Percentiles rank a stretch among this genome's conserved stretches.
Conservation (phyloP, 2,797 vertebrate genomes). For the Hafferia zeledoni region DNA sequence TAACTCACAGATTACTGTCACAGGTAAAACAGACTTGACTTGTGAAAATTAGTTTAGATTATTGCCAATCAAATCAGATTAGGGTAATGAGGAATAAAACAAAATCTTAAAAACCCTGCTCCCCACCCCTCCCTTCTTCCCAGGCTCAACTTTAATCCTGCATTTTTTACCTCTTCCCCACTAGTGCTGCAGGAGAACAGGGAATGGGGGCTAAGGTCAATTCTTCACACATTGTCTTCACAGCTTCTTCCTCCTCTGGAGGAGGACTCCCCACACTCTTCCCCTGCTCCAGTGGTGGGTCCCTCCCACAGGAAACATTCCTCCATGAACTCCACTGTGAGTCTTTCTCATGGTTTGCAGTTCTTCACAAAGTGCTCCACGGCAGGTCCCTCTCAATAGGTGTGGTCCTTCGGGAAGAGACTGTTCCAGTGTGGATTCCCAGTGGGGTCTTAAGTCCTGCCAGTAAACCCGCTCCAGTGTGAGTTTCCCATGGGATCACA, state of each 20-base stretch:
- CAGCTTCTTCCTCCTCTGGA: not conserved
- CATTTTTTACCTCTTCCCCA: not conserved
- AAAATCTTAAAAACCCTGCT: rapidly evolving
- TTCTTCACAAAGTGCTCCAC: not conserved
- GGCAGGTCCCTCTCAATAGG: not conserved
- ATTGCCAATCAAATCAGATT: not conserved
- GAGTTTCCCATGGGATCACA: not conserved
- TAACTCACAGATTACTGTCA: not conserved
- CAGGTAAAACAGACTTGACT: not conserved
- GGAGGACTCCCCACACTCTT: not conserved
- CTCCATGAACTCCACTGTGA: not conserved
- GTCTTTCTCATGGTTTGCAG: not conserved
- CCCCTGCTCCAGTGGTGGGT: not conserved
- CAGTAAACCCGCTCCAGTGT: not conserved
- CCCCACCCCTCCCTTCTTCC: not conserved
- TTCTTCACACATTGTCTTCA: not conserved
- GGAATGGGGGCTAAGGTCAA: not conserved
- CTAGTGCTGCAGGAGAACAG: not conserved
- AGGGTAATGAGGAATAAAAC: not conserved
- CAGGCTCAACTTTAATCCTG: rapidly evolving
- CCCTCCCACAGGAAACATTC: not conserved
- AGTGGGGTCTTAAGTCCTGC: not conserved
- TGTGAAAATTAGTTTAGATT: not conserved
- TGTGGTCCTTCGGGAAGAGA: not conserved
- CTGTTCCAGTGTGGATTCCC: not conserved